Evolutionary conservation across 2,797 vertebrate genomes (phyloP).

Genomic region (Erpetoichthys calabaricus): DNA sequence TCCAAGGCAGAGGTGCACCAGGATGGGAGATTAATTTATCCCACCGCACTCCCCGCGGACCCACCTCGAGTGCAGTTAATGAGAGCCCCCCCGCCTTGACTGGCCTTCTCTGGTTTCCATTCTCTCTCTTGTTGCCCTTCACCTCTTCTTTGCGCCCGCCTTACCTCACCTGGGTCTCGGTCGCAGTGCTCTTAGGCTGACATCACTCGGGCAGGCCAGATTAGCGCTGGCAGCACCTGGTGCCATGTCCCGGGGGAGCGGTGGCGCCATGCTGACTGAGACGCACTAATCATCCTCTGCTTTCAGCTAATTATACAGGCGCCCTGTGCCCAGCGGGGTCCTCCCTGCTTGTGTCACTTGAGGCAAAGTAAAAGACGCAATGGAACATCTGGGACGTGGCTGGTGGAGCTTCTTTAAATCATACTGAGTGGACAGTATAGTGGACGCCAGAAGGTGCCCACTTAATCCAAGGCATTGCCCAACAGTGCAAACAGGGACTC

Average conservation of each 20-base stretch:
- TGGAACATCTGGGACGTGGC: no score
- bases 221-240: slow-evolving; percentile 56
- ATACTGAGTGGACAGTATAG: no score
- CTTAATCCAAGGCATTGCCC: no score
- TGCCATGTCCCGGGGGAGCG: slow-evolving; percentile 37
- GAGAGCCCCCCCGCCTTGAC: slow-evolving; percentile 50
- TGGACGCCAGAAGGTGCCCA: no score
- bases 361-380: no score
- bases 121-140: background rate
- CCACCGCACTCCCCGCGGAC: slow-evolving; percentile 51
- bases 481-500: no score
- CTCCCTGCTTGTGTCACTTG: no score
- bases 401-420: no score
- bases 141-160: no score
- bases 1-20: slow-evolving; percentile 31
- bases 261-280: slow-evolving; percentile 51
- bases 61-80: slow-evolving; percentile 59
- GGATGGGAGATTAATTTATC: slow-evolving; percentile 62
- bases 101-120: background rate
- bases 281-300: slow-evolving; percentile 47
- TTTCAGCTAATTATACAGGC: slow-evolving; percentile 53
- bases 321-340: slow-evolving; percentile 36
- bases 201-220: slow-evolving; percentile 63
- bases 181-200: slow-evolving; percentile 31
- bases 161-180: no score